phyloP scores from a whole-genome alignment of 1,140 invertebrate species.

The Aphis gossypii region DNA sequence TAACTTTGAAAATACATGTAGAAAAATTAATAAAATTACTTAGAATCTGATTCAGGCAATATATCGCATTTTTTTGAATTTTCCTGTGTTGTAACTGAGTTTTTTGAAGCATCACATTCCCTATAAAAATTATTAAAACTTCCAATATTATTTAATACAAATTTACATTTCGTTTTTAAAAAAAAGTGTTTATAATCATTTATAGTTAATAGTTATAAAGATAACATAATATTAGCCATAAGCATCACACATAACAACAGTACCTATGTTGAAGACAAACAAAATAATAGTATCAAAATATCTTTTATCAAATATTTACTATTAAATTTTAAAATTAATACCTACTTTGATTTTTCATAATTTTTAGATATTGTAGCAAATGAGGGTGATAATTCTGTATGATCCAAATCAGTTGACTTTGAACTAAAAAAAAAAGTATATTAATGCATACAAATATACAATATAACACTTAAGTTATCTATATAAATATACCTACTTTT shows the following conservation, averaged over 20 bases:
- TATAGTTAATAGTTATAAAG: too few species aligned
- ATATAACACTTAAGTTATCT: not conserved
- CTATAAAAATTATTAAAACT: not conserved
- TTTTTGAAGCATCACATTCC: not conserved
- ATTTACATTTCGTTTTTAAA: not conserved
- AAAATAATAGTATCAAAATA: too few species aligned
- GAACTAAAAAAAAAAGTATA: not conserved
- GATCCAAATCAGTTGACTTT: not conserved
- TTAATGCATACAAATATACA: not conserved
- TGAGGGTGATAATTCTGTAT: not conserved
- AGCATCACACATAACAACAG: not conserved
- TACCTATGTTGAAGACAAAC: not conserved
- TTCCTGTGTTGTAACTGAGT: not conserved
- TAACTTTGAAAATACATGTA: not conserved
- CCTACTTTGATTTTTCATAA: slow-evolving; percentile 10
- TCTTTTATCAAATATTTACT: not conserved
- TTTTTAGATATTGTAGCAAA: slow-evolving; percentile 9
- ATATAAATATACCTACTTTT: not conserved
- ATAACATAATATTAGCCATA: not conserved
- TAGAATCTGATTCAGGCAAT: not conserved
- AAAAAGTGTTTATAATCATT: too few species aligned
- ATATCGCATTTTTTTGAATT: not conserved
- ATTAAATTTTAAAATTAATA: not conserved
- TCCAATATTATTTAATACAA: not conserved
- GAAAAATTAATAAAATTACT: not conserved